Evolutionary conservation across 2,888 invertebrate genomes (phyloP).

Genomic region (Trileptium ribeirensis): DNA sequence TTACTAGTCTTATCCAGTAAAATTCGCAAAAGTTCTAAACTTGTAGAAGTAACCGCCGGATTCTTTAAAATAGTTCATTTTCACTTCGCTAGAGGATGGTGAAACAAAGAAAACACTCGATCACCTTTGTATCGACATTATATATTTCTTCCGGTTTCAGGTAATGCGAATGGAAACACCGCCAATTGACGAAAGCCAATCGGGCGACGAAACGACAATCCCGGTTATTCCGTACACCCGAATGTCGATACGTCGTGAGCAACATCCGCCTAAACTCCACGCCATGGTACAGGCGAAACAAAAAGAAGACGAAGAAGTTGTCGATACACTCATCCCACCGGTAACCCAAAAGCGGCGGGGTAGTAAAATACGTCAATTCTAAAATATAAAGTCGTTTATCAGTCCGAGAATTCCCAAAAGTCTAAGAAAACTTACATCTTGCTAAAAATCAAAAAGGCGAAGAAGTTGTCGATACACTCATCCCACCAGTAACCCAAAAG

Average conservation of each 20-base stretch:
- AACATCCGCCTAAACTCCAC: slow-evolving; percentile 28
- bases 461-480: neutral
- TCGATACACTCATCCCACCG: neutral
- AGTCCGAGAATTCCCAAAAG: neutral
- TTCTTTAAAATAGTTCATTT: too few relatives aligned
- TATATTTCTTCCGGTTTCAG: too few relatives aligned
- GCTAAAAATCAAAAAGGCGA: neutral
- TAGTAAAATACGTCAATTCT: neutral
- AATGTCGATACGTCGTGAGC: neutral
- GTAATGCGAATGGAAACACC: neutral
- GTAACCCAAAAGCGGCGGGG: neutral
- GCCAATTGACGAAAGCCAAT: neutral
- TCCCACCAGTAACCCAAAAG: neutral
- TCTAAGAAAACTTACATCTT: neutral
- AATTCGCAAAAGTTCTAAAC: too few relatives aligned
- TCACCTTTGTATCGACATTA: too few relatives aligned
- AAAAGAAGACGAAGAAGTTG: neutral
- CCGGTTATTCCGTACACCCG: slow-evolving; percentile 16
- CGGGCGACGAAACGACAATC: neutral
- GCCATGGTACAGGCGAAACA: neutral
- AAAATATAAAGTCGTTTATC: neutral
- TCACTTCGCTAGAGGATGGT: too few relatives aligned
- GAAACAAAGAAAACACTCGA: too few relatives aligned
- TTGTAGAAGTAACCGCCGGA: too few relatives aligned
- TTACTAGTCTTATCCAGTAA: too few relatives aligned